Conservation (phyloP, 2,797 vertebrate species). For the Melanitta fusca region DNA sequence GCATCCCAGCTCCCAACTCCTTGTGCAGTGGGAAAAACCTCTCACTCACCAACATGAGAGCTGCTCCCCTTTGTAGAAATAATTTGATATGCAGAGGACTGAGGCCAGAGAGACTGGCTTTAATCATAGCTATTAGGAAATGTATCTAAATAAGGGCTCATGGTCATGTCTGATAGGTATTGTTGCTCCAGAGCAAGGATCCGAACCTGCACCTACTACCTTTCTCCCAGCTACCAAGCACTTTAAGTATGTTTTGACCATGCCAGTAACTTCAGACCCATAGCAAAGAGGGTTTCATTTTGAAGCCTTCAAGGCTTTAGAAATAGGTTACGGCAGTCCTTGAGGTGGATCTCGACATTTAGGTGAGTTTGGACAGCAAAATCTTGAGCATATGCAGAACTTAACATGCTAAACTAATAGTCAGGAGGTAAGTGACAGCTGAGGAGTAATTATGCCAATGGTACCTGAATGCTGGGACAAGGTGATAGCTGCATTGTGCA, state of each 20-base stretch:
- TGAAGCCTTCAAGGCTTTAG: neutral
- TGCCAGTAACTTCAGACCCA: neutral
- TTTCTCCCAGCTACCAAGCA: neutral
- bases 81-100: neutral
- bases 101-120: neutral
- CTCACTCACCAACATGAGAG: neutral
- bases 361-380: constrained; percentile 1
- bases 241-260: neutral
- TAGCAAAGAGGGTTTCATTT: neutral
- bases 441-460: constrained; percentile 61
- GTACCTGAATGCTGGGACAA: constrained; percentile 48
- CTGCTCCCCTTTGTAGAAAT: neutral
- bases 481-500: constrained; percentile 45
- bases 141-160: neutral
- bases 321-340: neutral
- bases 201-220: neutral
- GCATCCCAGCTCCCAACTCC: neutral
- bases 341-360: constrained; percentile 21
- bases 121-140: neutral
- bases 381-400: constrained; percentile 51
- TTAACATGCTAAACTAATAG: constrained; percentile 68
- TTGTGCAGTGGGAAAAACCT: neutral
- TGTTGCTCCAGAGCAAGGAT: neutral
- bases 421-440: constrained; percentile 55
- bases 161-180: neutral